Evolutionary conservation across 2,113 vertebrate species (phyloP).

Genomic region (Lathamus discolor): DNA sequence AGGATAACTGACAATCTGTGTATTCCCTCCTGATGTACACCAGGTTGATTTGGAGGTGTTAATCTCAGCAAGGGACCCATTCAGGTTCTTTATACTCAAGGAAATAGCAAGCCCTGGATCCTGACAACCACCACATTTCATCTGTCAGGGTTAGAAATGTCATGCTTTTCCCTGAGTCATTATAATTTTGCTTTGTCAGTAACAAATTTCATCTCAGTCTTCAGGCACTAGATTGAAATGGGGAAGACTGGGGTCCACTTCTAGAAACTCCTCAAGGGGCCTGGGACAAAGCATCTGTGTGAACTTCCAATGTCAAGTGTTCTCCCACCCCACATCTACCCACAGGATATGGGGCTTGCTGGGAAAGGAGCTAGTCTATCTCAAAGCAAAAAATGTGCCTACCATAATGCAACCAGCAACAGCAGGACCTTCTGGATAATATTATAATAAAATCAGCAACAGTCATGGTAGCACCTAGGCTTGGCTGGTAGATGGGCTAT

Average conservation of each 20-base stretch:
- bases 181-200: background rate
- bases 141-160: background rate
- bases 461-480: background rate
- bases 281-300: background rate
- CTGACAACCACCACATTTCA: background rate
- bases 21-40: background rate
- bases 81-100: background rate
- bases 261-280: background rate
- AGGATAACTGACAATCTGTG: background rate
- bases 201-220: background rate
- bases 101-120: background rate
- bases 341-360: background rate
- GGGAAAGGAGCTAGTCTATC: background rate
- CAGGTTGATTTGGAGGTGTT: background rate
- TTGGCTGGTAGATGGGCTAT: background rate
- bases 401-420: background rate
- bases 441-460: background rate
- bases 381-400: background rate
- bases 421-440: background rate
- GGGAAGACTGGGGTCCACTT: background rate
- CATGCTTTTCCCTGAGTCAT: background rate
- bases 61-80: background rate
- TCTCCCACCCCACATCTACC: background rate
- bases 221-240: background rate
- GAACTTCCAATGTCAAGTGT: background rate